Evolutionary conservation across 2,888 invertebrate genomes (phyloP), one percentile per base, ranked within the genome.

Genomic region (Volucella inflata): DNA sequence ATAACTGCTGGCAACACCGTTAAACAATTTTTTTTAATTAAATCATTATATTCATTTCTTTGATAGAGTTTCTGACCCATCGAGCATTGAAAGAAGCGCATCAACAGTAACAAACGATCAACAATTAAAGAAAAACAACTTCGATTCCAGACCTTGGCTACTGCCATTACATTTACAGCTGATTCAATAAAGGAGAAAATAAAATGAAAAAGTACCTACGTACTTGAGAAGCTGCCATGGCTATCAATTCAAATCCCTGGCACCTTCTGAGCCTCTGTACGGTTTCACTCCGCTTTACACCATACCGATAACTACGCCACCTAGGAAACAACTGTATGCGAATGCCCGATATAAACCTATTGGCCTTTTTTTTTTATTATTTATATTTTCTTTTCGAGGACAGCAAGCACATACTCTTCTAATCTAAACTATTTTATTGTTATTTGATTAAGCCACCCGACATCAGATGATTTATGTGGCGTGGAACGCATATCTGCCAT

Each of bases 401-500:
- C 75, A 84, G 55, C 65, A 71, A 80, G 65, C 72, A 72, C 79
- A 79, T 79, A 72, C 48, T 80, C 76, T 72, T 50, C 72, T 85
- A 85, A 85, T 85, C 85, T 81, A 77, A 84, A 81, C 81, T 81
- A 85, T 85, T 85, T 85, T 85, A 81, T 85, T 85, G 81, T 85
- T 85, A 85, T 85, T 85, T 81, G 81, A 85, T 85, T 85, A 85
- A 80, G 75, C 68, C 81, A 81, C 55, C 76, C 81, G 84, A 77
- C 72, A 78, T 55, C 68, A 76, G 76, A 85, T 85, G 85, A 85
- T 85, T 85, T 81, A 81, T 76, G 75, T 85, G 76, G 62, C 60
- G 71, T 62, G 75, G 76, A 72, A 59, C 71, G 76, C 76, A 80
- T 85, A 76, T 80, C 75, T 80, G 59, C 55, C 75, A 59, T 76